Evolutionary conservation across 2,113 vertebrate genomes (phyloP), one percentile per base, ranked within the genome.

Genomic region (Cyanoramphus novaezelandiae): DNA sequence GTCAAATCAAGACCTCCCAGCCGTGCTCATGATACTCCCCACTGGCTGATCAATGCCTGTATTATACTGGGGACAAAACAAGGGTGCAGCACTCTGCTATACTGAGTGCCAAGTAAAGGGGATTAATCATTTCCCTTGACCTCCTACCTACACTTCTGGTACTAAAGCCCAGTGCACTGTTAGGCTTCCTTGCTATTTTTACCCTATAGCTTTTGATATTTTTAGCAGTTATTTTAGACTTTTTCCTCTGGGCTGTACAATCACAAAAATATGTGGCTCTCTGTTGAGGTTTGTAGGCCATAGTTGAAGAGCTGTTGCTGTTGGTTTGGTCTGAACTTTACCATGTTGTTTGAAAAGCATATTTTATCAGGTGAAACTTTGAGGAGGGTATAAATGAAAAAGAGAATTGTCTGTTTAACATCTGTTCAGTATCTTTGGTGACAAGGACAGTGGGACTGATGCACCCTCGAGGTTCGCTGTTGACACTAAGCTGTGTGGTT

Each of bases 121-220:
- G 28, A 63, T 80, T 94, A 62, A 67, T 88, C 10, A 17, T 76
- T 95, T 95, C 88, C 88, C 59, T 77, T 94, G 82, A 90, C 88
- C 82, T 93, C 53, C 79, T 90, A 93, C 95, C 88, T 90, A 78
- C 71, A 59, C 28, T 74, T 41, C 79, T 93, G 76, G 79, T 80
- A 65, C 14, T 46, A 23, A 5, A 64, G 53, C 53, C 47, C 31
- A 35, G 59, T 37, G 14, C 76, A 12, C 63, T 69, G 44, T 50
- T 57, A 35, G 50, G 55, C 79, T 94, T 94, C 76, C 76, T 81
- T 74, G 71, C 85, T 96, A 90, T 92, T 95, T 96, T 92, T 96
- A 37, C 70, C 53, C 75, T 86, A 57, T 52, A 92, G 68, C 31
- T 86, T 80, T 82, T 72, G 9, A 5, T 19, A 35, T 15, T 86